phyloP scores from a whole-genome alignment of 2,888 invertebrate species.

The Drosophila algonquin region DNA sequence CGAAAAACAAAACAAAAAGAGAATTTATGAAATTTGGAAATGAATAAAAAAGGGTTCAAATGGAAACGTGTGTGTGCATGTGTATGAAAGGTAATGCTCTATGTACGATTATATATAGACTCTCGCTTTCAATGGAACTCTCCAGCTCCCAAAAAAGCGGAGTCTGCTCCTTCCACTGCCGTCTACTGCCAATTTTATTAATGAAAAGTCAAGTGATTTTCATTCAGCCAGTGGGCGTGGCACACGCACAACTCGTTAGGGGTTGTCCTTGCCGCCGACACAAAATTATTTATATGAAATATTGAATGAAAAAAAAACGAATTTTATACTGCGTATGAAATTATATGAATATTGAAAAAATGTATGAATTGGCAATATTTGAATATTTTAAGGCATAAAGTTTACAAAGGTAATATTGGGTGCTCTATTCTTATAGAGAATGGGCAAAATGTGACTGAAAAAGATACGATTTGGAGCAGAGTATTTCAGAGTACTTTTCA shows the following conservation, averaged over 20 bases:
- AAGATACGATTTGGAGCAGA: too few relatives aligned
- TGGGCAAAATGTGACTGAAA: too few relatives aligned
- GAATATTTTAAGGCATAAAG: not conserved
- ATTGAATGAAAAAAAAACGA: slow-evolving; percentile 27
- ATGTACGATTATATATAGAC: not conserved
- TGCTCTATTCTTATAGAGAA: too few relatives aligned
- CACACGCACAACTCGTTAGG: slow-evolving; percentile 58
- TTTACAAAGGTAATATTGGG: not conserved
- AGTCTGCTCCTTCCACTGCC: slow-evolving; percentile 18
- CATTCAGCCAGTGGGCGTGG: slow-evolving; percentile 63
- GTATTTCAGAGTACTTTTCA: too few relatives aligned
- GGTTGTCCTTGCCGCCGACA: slow-evolving; percentile 45
- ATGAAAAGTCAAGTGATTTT: slow-evolving; percentile 76
- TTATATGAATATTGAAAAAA: slow-evolving; percentile 47
- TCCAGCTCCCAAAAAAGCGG: slow-evolving; percentile 26
- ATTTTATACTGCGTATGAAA: not conserved
- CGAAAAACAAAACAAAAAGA: slow-evolving; percentile 13
- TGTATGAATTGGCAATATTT: not conserved
- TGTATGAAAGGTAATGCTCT: not conserved
- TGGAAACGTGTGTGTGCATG: not conserved
- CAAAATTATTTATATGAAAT: slow-evolving; percentile 40
- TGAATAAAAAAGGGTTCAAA: slow-evolving; percentile 29
- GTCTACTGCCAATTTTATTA: slow-evolving; percentile 68
- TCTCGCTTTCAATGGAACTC: slow-evolving; percentile 35
- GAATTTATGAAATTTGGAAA: slow-evolving; percentile 36